These are phyloP conservation scores for Sebastes elongatus DNA, from an alignment of 2,797 vertebrate genomes.

Conservation along the genomic window DNA sequence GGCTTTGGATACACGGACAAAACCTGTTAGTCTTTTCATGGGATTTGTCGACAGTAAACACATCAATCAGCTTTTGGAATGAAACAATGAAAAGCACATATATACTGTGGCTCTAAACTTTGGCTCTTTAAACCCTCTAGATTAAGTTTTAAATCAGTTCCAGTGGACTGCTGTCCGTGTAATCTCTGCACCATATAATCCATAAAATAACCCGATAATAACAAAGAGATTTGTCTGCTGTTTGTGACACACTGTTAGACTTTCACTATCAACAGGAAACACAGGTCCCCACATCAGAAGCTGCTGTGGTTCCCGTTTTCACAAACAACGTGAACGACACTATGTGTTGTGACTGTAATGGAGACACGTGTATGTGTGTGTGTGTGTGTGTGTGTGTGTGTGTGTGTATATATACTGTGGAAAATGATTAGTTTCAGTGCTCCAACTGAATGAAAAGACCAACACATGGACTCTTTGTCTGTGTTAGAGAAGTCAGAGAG, in stretches of 20 bases:
- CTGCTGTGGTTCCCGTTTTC: background rate
- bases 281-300: slow-evolving; percentile 12
- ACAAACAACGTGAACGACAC: background rate
- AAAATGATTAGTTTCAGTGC: background rate
- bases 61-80: background rate
- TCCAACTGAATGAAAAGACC: background rate
- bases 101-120: background rate
- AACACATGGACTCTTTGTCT: background rate
- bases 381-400: background rate
- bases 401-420: background rate
- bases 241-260: background rate
- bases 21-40: background rate
- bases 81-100: slow-evolving; percentile 3
- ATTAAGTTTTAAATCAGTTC: background rate
- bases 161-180: background rate
- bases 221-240: slow-evolving; percentile 13
- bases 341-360: background rate
- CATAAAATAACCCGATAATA: slow-evolving; percentile 11
- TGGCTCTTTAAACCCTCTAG: background rate
- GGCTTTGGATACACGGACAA: background rate
- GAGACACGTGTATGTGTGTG: background rate
- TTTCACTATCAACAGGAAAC: slow-evolving; percentile 42
- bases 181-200: slow-evolving; percentile 13
- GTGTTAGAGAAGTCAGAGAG: background rate
- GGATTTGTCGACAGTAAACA: background rate